Conservation (phyloP, 2,797 vertebrate genomes). For the Ataeniobius toweri region DNA sequence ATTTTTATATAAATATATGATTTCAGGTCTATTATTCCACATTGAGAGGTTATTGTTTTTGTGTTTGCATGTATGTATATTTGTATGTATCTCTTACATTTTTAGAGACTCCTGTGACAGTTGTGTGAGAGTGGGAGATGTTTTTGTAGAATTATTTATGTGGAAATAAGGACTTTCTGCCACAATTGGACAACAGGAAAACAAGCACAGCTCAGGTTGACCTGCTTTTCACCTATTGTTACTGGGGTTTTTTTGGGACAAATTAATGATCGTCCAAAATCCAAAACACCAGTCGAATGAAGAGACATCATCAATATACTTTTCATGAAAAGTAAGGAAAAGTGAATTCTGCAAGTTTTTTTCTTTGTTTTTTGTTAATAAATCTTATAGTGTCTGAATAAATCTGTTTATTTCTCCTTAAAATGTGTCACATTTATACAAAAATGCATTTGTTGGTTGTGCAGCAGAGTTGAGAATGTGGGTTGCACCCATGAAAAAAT, state of each 20-base stretch:
- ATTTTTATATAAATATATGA: slow-evolving; percentile 78
- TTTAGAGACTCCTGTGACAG: slow-evolving; percentile 73
- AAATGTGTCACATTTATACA: neutral
- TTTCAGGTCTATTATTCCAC: slow-evolving; percentile 74
- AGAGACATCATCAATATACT: slow-evolving; percentile 42
- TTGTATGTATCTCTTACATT: slow-evolving; percentile 79
- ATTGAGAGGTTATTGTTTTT: slow-evolving; percentile 73
- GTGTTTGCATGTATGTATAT: slow-evolving; percentile 80
- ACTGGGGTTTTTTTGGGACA: slow-evolving; percentile 62
- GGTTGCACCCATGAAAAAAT: neutral
- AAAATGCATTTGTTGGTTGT: neutral
- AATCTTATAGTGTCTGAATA: neutral
- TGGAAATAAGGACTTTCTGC: slow-evolving; percentile 65
- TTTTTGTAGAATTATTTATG: slow-evolving; percentile 86
- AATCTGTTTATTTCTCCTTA: neutral
- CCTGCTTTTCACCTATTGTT: slow-evolving; percentile 48
- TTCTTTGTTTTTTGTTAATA: neutral
- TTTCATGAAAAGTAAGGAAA: neutral
- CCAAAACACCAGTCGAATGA: slow-evolving; percentile 47
- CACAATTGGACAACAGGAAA: slow-evolving; percentile 58
- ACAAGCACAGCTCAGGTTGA: slow-evolving; percentile 50
- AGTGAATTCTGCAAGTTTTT: too few species aligned
- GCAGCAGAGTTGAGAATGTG: neutral
- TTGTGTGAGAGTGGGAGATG: slow-evolving; percentile 69
- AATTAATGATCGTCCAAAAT: slow-evolving; percentile 60